Base-by-base conservation (phyloP, 1,140 invertebrate genomes). In the Trichoplusia ni region DNA sequence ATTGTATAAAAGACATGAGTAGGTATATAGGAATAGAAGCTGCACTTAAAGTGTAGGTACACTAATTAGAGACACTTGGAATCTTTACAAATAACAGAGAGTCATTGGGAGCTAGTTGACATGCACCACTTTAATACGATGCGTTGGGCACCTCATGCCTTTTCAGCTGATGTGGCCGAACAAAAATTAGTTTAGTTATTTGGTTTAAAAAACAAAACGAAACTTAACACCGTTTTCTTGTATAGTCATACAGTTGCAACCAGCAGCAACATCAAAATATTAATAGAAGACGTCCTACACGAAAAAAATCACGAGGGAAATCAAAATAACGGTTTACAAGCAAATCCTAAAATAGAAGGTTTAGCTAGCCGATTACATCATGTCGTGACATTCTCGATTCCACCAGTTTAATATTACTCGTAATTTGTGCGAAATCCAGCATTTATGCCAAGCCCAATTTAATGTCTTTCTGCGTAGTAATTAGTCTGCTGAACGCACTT, bases 281-380 rank as follows among this genome's bases (percentile, higher is more conserved):
- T 37, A 54, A 54, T 54, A 54, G 35, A 40, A 44, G 40, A 65
- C 62, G 29, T 33, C 68, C 71, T 71, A 75, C 64, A 69, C 64
- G n/a, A n/a, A 51, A 59, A 65, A 74, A 77, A 80, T 77, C 77
- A 67, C 71, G 63, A 73, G 71, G 63, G 63, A 59, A 74, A 74
- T 83, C 73, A 77, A 81, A 83, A 77, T 80, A 82, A 83, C 78
- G 72, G 66, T 77, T 77, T 82, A 65, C 71, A 74, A 64, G 56
- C 73, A 75, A 77, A 67, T 74, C 73, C 80, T 67, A 84, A 86
- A 89, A 89, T 89, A 89, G 79, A 67, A 37, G 67, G 74, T 84
- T 84, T 80, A 64, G 71, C 69, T 77, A 59, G 71, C 76, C 53
- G 74, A 74, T 86, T 86, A 82, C 81, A 84, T 85, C 86, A 84